Conservation (phyloP, 2,888 invertebrate species). For the Ichneumon xanthorius region DNA sequence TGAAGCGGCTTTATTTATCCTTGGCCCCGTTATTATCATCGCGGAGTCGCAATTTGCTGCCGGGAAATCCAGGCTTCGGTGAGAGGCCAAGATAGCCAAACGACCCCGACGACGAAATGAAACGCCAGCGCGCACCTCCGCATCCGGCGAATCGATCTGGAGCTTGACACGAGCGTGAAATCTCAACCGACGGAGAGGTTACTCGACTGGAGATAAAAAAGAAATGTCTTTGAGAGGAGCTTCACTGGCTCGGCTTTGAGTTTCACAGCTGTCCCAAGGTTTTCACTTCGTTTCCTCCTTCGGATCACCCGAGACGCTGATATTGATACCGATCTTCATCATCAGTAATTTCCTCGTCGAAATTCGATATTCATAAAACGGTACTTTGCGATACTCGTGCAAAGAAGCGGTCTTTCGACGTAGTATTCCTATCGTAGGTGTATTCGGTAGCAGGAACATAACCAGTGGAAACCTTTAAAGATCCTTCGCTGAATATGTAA, state of each 20-base stretch:
- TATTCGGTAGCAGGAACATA: too few species aligned
- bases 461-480: too few species aligned
- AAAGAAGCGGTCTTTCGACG: too few species aligned
- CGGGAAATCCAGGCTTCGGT: background rate
- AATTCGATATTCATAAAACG: too few species aligned
- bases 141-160: constrained; percentile 18
- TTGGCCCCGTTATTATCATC: constrained; percentile 11
- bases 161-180: constrained; percentile 3
- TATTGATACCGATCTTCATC: too few species aligned
- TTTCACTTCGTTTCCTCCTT: too few species aligned
- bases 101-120: background rate
- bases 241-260: background rate
- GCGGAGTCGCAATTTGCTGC: background rate
- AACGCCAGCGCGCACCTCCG: constrained; percentile 23
- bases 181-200: background rate
- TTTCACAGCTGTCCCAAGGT: too few species aligned
- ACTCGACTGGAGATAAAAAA: background rate
- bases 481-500: too few species aligned
- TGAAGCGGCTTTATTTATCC: background rate
- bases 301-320: too few species aligned
- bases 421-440: too few species aligned
- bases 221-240: background rate
- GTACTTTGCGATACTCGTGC: too few species aligned
- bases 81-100: constrained; percentile 3
- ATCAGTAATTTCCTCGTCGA: too few species aligned